Percentiles rank a stretch among this genome's conserved stretches.
Conservation (phyloP, 2,888 invertebrate species). For the Azorinus chamasolen region DNA sequence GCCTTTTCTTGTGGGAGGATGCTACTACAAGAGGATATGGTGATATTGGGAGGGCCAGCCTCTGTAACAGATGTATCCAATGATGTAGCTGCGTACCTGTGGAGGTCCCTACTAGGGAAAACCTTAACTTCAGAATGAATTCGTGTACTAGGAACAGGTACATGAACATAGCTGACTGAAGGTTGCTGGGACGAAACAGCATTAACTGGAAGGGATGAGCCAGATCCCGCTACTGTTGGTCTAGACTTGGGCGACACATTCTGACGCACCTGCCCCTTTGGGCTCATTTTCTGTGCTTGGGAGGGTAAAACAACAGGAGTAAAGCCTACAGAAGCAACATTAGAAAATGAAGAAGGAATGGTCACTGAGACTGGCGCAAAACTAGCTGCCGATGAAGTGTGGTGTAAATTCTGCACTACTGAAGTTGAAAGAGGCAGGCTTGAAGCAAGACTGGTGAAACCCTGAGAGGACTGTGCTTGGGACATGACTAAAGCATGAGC, state of each 20-base stretch:
- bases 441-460: no score
- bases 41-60: conserved; percentile 59
- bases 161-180: conserved; percentile 25
- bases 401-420: no score
- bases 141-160: neutral
- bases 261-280: conserved; percentile 14
- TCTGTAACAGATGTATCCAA: conserved; percentile 38
- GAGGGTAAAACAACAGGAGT: conserved; percentile 49
- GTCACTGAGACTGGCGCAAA: conserved; percentile 1
- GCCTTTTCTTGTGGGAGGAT: conserved; percentile 52
- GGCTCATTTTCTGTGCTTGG: conserved; percentile 19
- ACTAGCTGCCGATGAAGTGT: no score
- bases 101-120: conserved; percentile 18
- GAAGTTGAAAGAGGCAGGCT: no score
- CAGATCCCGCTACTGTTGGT: conserved; percentile 1
- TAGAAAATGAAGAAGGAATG: conserved; percentile 6
- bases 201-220: neutral
- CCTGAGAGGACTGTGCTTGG: no score
- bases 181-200: conserved; percentile 11
- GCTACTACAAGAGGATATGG: conserved; percentile 45
- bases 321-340: conserved; percentile 22
- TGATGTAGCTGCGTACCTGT: conserved; percentile 8
- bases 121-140: conserved; percentile 10
- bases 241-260: conserved; percentile 7
- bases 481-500: no score